phyloP scores from a whole-genome alignment of 2,797 vertebrate species.

The Chaenodraco wilsoni region DNA sequence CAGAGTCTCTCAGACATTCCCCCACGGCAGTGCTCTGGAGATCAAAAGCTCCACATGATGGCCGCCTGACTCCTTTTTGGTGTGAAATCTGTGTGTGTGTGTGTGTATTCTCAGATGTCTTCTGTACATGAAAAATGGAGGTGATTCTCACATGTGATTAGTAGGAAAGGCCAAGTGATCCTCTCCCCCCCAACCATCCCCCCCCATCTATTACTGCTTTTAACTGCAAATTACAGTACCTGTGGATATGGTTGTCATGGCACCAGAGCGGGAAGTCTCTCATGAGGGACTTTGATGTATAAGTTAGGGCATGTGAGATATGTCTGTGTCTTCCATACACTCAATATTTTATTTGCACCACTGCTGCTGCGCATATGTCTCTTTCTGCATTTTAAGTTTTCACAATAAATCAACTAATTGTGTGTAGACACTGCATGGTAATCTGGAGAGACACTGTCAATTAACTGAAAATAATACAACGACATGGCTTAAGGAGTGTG shows the following conservation, averaged over 20 bases:
- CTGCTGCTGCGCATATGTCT: background rate
- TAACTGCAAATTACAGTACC: conserved; percentile 30
- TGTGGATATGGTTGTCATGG: conserved; percentile 65
- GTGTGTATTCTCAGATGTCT: background rate
- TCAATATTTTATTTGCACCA: background rate
- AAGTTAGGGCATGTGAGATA: conserved; percentile 25
- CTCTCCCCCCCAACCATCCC: background rate
- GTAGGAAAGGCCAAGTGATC: conserved; percentile 15
- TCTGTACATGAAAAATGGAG: background rate
- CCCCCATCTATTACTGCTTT: conserved; percentile 22
- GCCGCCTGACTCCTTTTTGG: conserved; percentile 52
- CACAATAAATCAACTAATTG: conserved; percentile 35
- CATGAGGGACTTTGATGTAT: conserved; percentile 41
- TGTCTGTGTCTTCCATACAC: background rate
- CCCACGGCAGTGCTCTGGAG: conserved; percentile 46
- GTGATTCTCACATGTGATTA: background rate
- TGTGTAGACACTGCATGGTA: conserved; percentile 18
- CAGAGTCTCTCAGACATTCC: conserved; percentile 38
- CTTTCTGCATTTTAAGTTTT: background rate
- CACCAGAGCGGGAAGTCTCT: conserved; percentile 31
- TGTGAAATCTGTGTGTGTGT: conserved; percentile 25
- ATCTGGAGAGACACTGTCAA: conserved; percentile 41
- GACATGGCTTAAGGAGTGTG: conserved; percentile 42
- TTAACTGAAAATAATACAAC: conserved; percentile 41
- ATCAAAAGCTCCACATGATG: conserved; percentile 61